Conservation (phyloP, 2,888 invertebrate genomes). For the Lasioglossum pauxillum region DNA sequence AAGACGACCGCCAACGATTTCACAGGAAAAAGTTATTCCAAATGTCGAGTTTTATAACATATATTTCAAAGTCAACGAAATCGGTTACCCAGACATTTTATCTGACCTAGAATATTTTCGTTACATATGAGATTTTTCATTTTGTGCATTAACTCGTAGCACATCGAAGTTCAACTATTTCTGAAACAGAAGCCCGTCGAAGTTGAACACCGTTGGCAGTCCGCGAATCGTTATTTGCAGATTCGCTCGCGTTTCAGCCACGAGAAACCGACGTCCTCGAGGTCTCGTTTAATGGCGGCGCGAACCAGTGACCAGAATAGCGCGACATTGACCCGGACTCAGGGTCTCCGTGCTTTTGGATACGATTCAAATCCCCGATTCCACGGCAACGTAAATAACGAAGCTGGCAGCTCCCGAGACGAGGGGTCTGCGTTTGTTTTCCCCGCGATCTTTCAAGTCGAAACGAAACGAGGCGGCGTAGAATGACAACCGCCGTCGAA, state of each 20-base stretch:
- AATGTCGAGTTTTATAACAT: no score
- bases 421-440: neutral
- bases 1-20: no score
- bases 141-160: no score
- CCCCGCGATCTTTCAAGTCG: neutral
- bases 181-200: neutral
- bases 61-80: no score
- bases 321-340: constrained; percentile 77
- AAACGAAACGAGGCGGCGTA: neutral
- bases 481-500: neutral
- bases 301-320: constrained; percentile 70
- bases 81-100: neutral
- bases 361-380: constrained; percentile 65
- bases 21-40: no score
- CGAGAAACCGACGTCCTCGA: neutral
- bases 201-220: neutral
- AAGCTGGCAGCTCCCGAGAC: neutral
- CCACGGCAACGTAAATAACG: constrained; percentile 30
- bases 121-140: neutral
- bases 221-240: neutral
- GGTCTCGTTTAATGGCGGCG: neutral
- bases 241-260: constrained; percentile 5
- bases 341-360: constrained; percentile 68
- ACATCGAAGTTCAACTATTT: neutral
- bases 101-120: neutral